phyloP scores from a whole-genome alignment of 2,113 vertebrate species.

The Hypomesus transpacificus region DNA sequence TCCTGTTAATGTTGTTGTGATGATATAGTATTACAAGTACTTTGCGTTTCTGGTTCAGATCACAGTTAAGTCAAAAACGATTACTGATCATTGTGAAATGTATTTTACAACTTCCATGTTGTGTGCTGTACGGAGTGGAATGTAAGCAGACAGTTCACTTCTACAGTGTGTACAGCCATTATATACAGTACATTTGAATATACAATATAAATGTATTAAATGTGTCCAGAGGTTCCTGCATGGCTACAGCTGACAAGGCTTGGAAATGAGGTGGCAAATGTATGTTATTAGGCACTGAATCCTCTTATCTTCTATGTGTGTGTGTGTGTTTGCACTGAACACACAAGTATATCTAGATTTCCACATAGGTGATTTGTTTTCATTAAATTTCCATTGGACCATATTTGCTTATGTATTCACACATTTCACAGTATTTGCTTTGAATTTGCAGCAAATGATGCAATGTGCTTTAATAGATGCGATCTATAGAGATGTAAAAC shows the following conservation, averaged over 20 bases:
- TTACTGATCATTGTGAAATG: no score
- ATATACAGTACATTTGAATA: no score
- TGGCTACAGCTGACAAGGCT: constrained; percentile 42
- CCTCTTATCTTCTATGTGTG: constrained; percentile 34
- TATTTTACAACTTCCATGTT: no score
- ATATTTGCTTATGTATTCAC: constrained; percentile 54
- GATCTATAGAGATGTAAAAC: constrained; percentile 30
- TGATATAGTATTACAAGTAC: no score
- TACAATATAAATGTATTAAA: constrained; percentile 2
- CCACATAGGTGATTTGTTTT: constrained; percentile 60
- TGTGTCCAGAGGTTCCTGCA: constrained; percentile 38
- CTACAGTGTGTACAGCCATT: not conserved
- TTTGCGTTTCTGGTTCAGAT: no score
- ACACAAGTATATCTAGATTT: constrained; percentile 64
- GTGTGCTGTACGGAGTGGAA: no score
- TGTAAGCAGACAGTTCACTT: no score
- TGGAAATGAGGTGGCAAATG: constrained; percentile 69
- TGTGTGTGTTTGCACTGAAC: constrained; percentile 48
- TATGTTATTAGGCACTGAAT: constrained; percentile 55
- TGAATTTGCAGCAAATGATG: constrained; percentile 59
- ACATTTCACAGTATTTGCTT: constrained; percentile 54
- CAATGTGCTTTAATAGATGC: constrained; percentile 45
- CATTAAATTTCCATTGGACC: constrained; percentile 59
- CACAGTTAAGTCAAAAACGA: no score
- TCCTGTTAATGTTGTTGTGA: no score